Percentiles rank a stretch among this genome's conserved stretches.
phyloP scores from a whole-genome alignment of 1,140 invertebrate species.

The Odontomachus brunneus region DNA sequence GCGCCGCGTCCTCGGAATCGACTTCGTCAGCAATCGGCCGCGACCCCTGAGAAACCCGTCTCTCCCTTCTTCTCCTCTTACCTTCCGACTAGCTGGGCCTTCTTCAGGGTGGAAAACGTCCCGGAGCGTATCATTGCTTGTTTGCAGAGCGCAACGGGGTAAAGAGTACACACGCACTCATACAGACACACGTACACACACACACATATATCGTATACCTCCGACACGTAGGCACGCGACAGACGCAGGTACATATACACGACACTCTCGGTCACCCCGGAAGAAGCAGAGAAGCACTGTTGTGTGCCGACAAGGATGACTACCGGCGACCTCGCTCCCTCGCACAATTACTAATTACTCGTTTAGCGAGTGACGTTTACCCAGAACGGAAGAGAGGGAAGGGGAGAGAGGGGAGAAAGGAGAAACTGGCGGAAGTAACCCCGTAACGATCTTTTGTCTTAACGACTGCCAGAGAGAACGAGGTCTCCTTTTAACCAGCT shows the following conservation, averaged over 20 bases:
- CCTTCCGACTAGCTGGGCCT: background rate
- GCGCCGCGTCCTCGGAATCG: constrained; percentile 43
- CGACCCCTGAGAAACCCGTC: constrained; percentile 6
- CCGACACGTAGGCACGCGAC: too few species aligned
- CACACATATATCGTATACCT: background rate
- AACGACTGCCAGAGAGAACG: constrained; percentile 57
- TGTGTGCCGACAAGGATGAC: constrained; percentile 8
- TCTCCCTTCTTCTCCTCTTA: too few species aligned
- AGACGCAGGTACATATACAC: too few species aligned
- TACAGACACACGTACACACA: background rate
- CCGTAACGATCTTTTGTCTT: constrained; percentile 68
- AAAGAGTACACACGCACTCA: constrained; percentile 23
- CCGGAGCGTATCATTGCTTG: constrained; percentile 55
- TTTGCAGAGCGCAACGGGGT: constrained; percentile 32
- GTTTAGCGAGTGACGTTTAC: constrained; percentile 74
- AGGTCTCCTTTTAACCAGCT: constrained; percentile 49
- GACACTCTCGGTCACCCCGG: background rate
- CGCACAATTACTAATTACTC: constrained; percentile 78
- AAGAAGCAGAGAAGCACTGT: constrained; percentile 35
- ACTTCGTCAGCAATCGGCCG: constrained; percentile 54
- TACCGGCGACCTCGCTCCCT: constrained; percentile 40
- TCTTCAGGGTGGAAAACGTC: constrained; percentile 32
- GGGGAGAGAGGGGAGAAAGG: constrained; percentile 11
- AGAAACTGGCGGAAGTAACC: constrained; percentile 32
- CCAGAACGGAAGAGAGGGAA: constrained; percentile 53